A percentile compares a stretch with the other conserved stretches of the same genome.
Evolutionary conservation across 1,140 invertebrate species (phyloP).

Genomic region (Calliopsis andreniformis): DNA sequence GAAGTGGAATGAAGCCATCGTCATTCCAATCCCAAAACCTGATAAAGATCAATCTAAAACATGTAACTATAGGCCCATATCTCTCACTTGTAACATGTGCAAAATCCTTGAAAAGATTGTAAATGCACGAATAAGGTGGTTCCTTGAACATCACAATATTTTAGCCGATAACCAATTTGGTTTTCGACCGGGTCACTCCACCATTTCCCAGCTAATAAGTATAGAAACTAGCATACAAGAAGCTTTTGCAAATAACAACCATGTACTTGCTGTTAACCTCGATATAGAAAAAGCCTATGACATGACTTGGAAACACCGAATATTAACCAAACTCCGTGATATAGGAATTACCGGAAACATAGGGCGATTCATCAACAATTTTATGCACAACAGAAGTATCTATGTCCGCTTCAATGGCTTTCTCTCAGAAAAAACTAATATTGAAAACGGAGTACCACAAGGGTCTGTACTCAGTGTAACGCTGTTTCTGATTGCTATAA

Average conservation of each 20-base stretch:
- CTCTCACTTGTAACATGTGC: conserved; percentile 5
- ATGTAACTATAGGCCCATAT: conserved; percentile 16
- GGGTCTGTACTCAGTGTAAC: neutral
- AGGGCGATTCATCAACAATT: neutral
- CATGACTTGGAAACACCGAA: conserved; percentile 1
- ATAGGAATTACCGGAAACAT: neutral
- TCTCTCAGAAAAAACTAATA: neutral
- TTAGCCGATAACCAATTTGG: conserved; percentile 31
- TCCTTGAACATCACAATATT: neutral
- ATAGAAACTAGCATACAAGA: neutral
- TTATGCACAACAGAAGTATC: neutral
- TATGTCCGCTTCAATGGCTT: neutral
- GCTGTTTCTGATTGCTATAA: conserved; percentile 13
- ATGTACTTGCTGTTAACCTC: neutral
- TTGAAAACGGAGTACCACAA: conserved; percentile 12
- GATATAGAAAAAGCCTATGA: conserved; percentile 10
- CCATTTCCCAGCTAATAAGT: neutral
- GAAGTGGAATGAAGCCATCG: conserved; percentile 11
- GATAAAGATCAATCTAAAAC: neutral
- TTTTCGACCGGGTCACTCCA: conserved; percentile 3
- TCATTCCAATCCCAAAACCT: conserved; percentile 12
- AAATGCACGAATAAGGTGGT: conserved; percentile 1
- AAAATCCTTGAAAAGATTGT: conserved; percentile 29
- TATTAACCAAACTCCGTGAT: neutral
- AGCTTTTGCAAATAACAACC: neutral